Conservation (phyloP, 2,113 vertebrate genomes). For the Kryptolebias marmoratus region DNA sequence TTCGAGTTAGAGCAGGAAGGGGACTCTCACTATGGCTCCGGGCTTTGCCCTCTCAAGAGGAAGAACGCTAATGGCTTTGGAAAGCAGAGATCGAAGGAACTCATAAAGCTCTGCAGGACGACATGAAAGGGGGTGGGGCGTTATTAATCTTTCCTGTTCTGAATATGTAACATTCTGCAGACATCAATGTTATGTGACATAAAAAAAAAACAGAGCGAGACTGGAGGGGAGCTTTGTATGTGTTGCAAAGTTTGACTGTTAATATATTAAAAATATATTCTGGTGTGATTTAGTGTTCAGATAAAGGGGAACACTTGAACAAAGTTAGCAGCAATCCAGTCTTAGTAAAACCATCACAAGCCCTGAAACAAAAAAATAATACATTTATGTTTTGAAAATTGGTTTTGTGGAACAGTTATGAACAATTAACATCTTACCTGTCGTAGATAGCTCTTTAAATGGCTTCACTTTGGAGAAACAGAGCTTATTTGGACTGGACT, state of each 20-base stretch:
- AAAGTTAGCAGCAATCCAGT: background rate
- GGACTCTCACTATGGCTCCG: constrained; percentile 69
- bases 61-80: constrained; percentile 78
- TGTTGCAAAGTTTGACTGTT: constrained; percentile 11
- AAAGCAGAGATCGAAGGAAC: constrained; percentile 80
- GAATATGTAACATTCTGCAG: constrained; percentile 47
- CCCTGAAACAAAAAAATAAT: too few relatives aligned
- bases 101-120: constrained; percentile 74
- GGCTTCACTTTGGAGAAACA: too few relatives aligned
- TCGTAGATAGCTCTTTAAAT: too few relatives aligned
- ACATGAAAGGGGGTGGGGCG: constrained; percentile 65
- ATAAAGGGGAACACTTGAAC: background rate
- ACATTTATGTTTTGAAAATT: too few relatives aligned
- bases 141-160: constrained; percentile 74
- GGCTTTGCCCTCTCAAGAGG: constrained; percentile 75
- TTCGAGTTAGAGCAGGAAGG: constrained; percentile 79
- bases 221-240: constrained; percentile 27
- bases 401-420: too few relatives aligned
- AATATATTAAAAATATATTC: background rate
- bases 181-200: constrained; percentile 39
- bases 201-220: constrained; percentile 43
- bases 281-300: constrained; percentile 12
- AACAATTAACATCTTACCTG: too few relatives aligned
- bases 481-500: too few relatives aligned
- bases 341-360: too few relatives aligned